Base-by-base conservation (phyloP, 1,140 invertebrate species). In the Microvelia longipes region DNA sequence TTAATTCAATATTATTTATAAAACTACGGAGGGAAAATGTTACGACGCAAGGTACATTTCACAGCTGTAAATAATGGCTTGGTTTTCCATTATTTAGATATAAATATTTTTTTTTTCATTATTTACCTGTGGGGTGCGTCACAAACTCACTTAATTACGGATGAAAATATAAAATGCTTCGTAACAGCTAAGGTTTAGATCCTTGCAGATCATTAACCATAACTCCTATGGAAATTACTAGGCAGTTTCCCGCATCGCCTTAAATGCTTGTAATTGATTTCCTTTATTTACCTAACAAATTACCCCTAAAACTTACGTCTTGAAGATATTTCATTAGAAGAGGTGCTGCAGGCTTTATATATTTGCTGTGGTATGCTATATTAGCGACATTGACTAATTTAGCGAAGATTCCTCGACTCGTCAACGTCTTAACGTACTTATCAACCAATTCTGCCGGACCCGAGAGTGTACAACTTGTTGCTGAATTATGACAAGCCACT, bases 401-500 rank as follows among this genome's bases (percentile, higher is more conserved):
- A 29, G 63, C 70, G 71, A 74, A 72, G 66, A 71, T 69, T 29
- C 70, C 68, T 65, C 66, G 35, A 25, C 68, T 29, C 14, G 68
- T 70, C 28, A 62, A 28, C 30, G 62, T 27, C 66, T 63, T 66
- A 66, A 35, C 64, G 30, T 68, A 70, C 61, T 69, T 50, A 68
- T 72, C 62, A 68, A 62, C 70, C 69, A 30, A 70, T 64, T 67
- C 28, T 70, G 28, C 27, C 35, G 30, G 70, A 68, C 72, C 67
- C 28, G 60, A 66, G 28, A 68, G 29, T 30, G 63, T 74, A 63
- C 73, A 75, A 28, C 71, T 87, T 60, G 89, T 86, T 13, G 81
- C 77, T 2, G 85, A 79, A 75, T 91, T 91, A 76, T 89, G 87
- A 75, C 88, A 91, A 29, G 87, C 88, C 1, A 88, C 82, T 64